Percentiles rank a stretch among this genome's conserved stretches.
phyloP scores from a whole-genome alignment of 2,113 vertebrate genomes.

The human (Homo sapiens) region DNA sequence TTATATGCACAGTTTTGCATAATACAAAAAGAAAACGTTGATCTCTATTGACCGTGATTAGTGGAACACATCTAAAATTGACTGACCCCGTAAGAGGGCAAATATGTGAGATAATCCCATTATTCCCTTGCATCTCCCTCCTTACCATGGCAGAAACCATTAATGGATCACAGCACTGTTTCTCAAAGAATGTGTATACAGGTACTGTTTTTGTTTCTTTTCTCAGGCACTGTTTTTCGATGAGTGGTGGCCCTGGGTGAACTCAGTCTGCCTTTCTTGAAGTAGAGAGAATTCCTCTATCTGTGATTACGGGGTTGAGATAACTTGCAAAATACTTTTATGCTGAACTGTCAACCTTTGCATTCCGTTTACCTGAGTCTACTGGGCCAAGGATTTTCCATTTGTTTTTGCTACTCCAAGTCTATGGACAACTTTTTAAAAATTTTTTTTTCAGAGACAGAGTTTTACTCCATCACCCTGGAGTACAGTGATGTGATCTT shows the following conservation, averaged over 20 bases:
- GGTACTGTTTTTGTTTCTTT: neutral
- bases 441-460: too few relatives aligned
- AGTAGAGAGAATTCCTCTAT: neutral
- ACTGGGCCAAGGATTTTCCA: neutral
- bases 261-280: neutral
- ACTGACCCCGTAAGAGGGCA: neutral
- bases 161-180: neutral
- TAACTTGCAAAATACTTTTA: neutral
- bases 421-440: neutral
- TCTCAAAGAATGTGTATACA: neutral
- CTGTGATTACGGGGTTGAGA: neutral
- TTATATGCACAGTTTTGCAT: conserved; percentile 3
- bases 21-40: neutral
- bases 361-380: neutral
- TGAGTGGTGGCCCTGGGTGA: neutral
- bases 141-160: neutral
- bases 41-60: neutral
- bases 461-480: too few relatives aligned
- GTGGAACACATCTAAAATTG: neutral
- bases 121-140: neutral
- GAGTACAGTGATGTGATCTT: too few relatives aligned
- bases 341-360: neutral
- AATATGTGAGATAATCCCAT: neutral
- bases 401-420: neutral
- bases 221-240: neutral